phyloP scores from a whole-genome alignment of 2,888 invertebrate species.

The Stenichneumon culpator region DNA sequence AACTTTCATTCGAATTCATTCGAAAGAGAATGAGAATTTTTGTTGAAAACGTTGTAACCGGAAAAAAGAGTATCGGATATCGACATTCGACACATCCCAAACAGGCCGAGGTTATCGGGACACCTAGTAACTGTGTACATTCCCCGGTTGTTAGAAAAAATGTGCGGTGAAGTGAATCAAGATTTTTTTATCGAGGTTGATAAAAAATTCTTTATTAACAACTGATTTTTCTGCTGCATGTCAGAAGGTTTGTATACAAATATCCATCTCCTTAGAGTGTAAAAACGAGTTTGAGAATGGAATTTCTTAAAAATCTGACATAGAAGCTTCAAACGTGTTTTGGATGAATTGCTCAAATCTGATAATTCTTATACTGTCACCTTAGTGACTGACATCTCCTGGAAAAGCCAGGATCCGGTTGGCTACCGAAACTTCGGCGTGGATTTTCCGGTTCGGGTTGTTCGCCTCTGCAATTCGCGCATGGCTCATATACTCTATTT shows the following conservation, averaged over 20 bases:
- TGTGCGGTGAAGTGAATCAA: too few relatives aligned
- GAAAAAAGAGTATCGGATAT: too few relatives aligned
- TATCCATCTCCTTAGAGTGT: not conserved
- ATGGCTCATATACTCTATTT: conserved; percentile 15
- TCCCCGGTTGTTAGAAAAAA: too few relatives aligned
- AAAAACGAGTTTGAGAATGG: not conserved
- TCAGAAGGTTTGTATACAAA: not conserved
- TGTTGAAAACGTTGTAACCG: too few relatives aligned
- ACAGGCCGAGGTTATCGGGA: too few relatives aligned
- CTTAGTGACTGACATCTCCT: not conserved
- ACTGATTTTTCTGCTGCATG: not conserved
- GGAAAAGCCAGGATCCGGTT: not conserved
- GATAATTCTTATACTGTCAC: not conserved
- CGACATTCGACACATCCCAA: too few relatives aligned
- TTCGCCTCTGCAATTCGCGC: conserved; percentile 22
- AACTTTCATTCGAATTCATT: too few relatives aligned
- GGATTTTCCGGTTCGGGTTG: conserved; percentile 9
- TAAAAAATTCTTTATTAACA: not conserved
- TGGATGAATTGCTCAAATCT: not conserved
- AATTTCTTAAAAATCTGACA: not conserved
- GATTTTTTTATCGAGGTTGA: not conserved
- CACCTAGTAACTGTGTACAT: too few relatives aligned
- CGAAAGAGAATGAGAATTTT: too few relatives aligned
- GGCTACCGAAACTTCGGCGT: not conserved
- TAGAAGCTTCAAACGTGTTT: not conserved